Percentiles rank a stretch among this genome's conserved stretches.
Conservation (phyloP, 2,888 invertebrate genomes). For the Pachymerium ferrugineum region DNA sequence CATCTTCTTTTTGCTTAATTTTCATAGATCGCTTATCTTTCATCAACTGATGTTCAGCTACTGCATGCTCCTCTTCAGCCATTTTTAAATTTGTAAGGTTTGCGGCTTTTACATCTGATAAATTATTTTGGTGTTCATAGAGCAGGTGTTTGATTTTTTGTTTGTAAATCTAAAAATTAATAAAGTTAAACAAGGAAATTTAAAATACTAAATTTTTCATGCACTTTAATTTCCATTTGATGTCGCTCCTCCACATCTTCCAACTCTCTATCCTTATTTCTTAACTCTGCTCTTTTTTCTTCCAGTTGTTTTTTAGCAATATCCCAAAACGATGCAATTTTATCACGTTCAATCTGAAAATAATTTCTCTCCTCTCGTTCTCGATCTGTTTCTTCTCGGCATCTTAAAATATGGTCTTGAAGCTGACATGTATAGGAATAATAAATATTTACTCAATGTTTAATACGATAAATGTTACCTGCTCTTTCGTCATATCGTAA, state of each 20-base stretch:
- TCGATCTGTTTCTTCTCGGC: slow-evolving; percentile 84
- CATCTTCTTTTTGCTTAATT: slow-evolving; percentile 62
- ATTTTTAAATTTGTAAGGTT: slow-evolving; percentile 72
- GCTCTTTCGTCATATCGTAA: slow-evolving; percentile 22
- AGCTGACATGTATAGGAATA: slow-evolving; percentile 52
- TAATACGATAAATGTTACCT: not conserved
- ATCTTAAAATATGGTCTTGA: slow-evolving; percentile 75
- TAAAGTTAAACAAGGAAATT: not conserved
- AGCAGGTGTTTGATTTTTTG: slow-evolving; percentile 89
- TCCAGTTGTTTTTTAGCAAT: slow-evolving; percentile 84
- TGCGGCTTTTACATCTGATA: slow-evolving; percentile 78
- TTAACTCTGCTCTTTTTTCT: slow-evolving; percentile 64
- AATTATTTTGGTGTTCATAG: slow-evolving; percentile 81
- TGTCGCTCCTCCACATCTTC: slow-evolving; percentile 82
- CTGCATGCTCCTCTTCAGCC: slow-evolving; percentile 73
- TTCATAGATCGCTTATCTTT: slow-evolving; percentile 66
- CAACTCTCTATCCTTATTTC: slow-evolving; percentile 77
- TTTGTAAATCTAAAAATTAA: slow-evolving; percentile 59
- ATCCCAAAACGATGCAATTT: slow-evolving; percentile 92
- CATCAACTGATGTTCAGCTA: slow-evolving; percentile 69
- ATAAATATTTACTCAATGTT: not conserved
- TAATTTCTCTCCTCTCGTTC: slow-evolving; percentile 93
- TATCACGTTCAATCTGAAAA: slow-evolving; percentile 90
- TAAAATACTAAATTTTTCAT: not conserved
- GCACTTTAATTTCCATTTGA: slow-evolving; percentile 70